Evolutionary conservation across 1,140 invertebrate species (phyloP).

Genomic region (Magallana gigas): DNA sequence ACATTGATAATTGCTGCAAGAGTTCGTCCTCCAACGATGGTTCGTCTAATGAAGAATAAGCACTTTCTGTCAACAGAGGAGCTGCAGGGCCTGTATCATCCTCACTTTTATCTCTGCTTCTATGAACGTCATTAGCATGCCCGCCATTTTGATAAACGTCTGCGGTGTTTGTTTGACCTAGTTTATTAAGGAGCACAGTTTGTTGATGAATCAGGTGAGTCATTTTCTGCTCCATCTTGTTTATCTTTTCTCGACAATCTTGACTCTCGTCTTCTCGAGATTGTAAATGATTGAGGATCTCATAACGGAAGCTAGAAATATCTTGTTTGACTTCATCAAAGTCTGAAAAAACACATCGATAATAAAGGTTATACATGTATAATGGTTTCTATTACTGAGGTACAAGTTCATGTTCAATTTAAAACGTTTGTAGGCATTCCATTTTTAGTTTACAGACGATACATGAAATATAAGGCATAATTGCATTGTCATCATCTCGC

Average conservation of each 20-base stretch:
- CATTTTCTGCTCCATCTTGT: constrained; percentile 57
- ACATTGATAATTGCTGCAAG: not conserved
- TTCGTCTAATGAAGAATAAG: constrained; percentile 45
- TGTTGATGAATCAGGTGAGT: constrained; percentile 59
- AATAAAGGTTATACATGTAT: too few species aligned
- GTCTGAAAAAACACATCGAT: constrained; percentile 51
- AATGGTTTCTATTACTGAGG: too few species aligned
- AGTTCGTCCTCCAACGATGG: not conserved
- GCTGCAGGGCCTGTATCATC: not conserved
- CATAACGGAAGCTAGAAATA: constrained; percentile 71
- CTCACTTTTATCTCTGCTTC: not conserved
- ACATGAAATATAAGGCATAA: too few species aligned
- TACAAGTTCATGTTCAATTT: too few species aligned
- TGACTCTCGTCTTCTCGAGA: constrained; percentile 56
- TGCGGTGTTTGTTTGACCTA: constrained; percentile 18
- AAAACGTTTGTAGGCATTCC: too few species aligned
- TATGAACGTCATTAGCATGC: not conserved
- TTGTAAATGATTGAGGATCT: constrained; percentile 69
- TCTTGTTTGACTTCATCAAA: constrained; percentile 73
- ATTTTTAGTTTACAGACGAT: too few species aligned
- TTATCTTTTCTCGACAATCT: constrained; percentile 51
- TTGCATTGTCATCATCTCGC: too few species aligned
- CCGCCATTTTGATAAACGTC: constrained; percentile 12
- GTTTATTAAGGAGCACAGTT: constrained; percentile 45
- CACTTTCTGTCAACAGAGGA: constrained; percentile 22